Percentiles rank a stretch among this genome's conserved stretches.
Evolutionary conservation across 1,140 invertebrate species (phyloP).

Genomic region (Anoplolepis gracilipes): DNA sequence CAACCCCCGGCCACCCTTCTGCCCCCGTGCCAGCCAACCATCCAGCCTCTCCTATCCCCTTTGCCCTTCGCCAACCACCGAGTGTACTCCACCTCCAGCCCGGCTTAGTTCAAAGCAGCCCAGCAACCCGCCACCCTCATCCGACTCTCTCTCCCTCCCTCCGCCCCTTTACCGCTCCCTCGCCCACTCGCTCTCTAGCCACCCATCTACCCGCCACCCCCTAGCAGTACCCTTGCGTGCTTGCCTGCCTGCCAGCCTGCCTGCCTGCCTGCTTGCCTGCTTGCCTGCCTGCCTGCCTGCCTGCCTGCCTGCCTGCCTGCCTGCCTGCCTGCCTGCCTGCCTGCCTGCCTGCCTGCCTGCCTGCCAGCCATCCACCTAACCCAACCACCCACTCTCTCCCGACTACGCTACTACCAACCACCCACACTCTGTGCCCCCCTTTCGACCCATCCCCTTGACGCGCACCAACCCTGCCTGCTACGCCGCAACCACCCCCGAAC

Average conservation of each 20-base stretch:
- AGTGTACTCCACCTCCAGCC: slow-evolving; percentile 77
- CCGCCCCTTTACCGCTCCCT: slow-evolving; percentile 67
- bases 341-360: slow-evolving; percentile 68
- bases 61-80: slow-evolving; percentile 78
- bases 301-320: slow-evolving; percentile 67
- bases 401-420: slow-evolving; percentile 67
- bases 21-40: slow-evolving; percentile 71
- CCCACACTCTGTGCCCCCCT: slow-evolving; percentile 74
- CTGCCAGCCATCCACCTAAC: slow-evolving; percentile 78
- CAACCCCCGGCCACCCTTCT: slow-evolving; percentile 60
- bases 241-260: slow-evolving; percentile 76
- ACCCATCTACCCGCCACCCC: slow-evolving; percentile 71
- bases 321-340: slow-evolving; percentile 70
- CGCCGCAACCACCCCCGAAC: slow-evolving; percentile 80
- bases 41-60: slow-evolving; percentile 71
- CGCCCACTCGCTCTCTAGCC: slow-evolving; percentile 69
- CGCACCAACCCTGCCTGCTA: slow-evolving; percentile 69
- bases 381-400: slow-evolving; percentile 68
- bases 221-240: slow-evolving; percentile 80
- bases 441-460: slow-evolving; percentile 66
- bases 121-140: slow-evolving; percentile 72
- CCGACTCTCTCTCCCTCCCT: slow-evolving; percentile 58
- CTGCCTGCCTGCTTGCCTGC: slow-evolving; percentile 62
- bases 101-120: slow-evolving; percentile 83
- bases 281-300: slow-evolving; percentile 68